phyloP scores from a whole-genome alignment of 1,140 invertebrate genomes.

The Heliconius hermathena region DNA sequence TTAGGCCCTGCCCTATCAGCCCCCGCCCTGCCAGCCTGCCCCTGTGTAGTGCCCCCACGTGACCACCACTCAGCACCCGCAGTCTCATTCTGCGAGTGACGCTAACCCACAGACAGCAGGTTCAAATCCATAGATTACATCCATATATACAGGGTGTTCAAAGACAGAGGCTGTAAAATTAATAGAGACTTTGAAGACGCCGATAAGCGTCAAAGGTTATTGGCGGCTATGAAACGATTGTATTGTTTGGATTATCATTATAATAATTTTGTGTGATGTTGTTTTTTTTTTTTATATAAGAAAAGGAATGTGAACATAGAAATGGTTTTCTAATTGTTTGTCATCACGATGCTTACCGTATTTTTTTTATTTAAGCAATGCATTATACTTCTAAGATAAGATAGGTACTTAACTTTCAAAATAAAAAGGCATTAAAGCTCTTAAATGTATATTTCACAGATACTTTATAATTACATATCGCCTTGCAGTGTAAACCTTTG shows the following conservation, averaged over 20 bases:
- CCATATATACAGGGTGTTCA: neutral
- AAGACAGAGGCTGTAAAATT: constrained; percentile 33
- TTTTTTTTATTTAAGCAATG: too few relatives aligned
- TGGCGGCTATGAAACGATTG: constrained; percentile 60
- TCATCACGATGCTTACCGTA: too few relatives aligned
- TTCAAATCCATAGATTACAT: neutral
- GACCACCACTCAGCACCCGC: constrained; percentile 72
- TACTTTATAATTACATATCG: too few relatives aligned
- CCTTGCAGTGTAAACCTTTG: too few relatives aligned
- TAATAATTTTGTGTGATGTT: constrained; percentile 19
- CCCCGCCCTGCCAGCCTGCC: constrained; percentile 65
- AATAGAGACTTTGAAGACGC: constrained; percentile 38
- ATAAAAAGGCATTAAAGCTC: too few relatives aligned
- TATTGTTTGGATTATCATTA: constrained; percentile 51
- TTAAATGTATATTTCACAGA: too few relatives aligned
- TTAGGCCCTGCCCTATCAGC: constrained; percentile 62
- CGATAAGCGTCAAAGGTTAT: constrained; percentile 42
- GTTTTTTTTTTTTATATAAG: neutral
- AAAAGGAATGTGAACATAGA: too few relatives aligned
- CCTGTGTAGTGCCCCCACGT: constrained; percentile 65
- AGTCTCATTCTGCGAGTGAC: constrained; percentile 76
- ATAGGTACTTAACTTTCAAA: too few relatives aligned
- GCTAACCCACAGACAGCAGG: constrained; percentile 50
- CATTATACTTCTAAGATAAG: too few relatives aligned
- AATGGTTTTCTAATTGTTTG: too few relatives aligned